Evolutionary conservation across 2,113 vertebrate genomes (phyloP).

Genomic region (Rattus norvegicus): DNA sequence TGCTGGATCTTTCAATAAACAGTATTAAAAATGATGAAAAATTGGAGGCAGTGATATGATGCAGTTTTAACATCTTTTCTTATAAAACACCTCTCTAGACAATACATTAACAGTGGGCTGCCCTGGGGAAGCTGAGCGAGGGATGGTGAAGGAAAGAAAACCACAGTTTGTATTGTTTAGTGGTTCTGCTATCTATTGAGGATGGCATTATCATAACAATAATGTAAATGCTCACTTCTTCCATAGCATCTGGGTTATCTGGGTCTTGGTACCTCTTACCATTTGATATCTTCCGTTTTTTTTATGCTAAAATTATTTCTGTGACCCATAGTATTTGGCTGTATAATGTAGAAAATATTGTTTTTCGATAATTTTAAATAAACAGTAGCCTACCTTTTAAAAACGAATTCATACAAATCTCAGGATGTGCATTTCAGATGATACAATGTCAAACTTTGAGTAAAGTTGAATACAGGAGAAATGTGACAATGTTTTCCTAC

Average conservation of each 20-base stretch:
- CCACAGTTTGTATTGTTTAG: neutral
- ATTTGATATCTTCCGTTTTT: neutral
- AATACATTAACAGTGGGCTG: neutral
- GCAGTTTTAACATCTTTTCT: neutral
- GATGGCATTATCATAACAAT: neutral
- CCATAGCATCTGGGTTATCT: neutral
- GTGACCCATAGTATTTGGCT: neutral
- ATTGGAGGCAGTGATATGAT: neutral
- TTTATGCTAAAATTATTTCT: neutral
- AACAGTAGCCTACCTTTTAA: neutral
- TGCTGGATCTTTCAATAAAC: neutral
- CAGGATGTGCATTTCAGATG: neutral
- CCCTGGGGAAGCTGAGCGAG: neutral
- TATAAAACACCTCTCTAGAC: neutral
- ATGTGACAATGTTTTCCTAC: conserved; percentile 23
- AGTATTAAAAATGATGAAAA: neutral
- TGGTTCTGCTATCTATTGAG: neutral
- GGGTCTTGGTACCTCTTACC: neutral
- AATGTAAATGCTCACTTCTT: neutral
- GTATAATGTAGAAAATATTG: neutral
- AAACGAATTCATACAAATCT: neutral
- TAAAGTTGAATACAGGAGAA: neutral
- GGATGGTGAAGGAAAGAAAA: neutral
- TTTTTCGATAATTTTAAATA: neutral
- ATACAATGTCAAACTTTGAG: neutral